Evolutionary conservation across 2,888 invertebrate species (phyloP).

Genomic region (Alloscopus bannaensis): DNA sequence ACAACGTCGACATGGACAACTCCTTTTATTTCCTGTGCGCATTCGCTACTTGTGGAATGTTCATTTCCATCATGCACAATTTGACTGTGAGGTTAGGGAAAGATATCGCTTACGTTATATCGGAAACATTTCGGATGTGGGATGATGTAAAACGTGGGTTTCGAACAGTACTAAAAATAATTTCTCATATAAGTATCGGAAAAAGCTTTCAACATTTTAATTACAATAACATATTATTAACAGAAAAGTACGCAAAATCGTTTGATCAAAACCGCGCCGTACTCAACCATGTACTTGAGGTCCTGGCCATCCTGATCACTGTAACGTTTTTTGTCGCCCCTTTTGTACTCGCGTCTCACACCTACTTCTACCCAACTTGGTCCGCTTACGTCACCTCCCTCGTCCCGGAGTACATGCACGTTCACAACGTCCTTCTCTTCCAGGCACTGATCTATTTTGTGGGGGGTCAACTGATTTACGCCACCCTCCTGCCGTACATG

Average conservation of each 20-base stretch:
- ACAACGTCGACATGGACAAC: not conserved
- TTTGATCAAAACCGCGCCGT: too few relatives aligned
- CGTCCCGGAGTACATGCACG: too few relatives aligned
- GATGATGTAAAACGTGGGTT: not conserved
- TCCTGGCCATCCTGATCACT: too few relatives aligned
- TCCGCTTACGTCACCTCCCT: too few relatives aligned
- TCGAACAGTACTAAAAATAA: not conserved
- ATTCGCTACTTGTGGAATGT: not conserved
- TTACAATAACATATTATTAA: not conserved
- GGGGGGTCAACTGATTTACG: not conserved
- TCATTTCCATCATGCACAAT: not conserved
- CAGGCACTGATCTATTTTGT: not conserved
- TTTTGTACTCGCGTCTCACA: too few relatives aligned
- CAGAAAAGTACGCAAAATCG: too few relatives aligned
- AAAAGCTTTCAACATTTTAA: not conserved
- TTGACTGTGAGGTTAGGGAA: not conserved
- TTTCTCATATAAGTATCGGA: not conserved
- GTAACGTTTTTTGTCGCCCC: too few relatives aligned
- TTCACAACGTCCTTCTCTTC: too few relatives aligned
- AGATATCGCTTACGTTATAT: not conserved
- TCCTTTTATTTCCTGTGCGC: not conserved
- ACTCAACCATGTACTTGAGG: too few relatives aligned
- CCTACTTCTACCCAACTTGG: too few relatives aligned
- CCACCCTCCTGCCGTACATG: not conserved
- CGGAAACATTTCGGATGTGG: not conserved